Conservation (phyloP, 1,140 invertebrate genomes). For the Oryctes rhinoceros region DNA sequence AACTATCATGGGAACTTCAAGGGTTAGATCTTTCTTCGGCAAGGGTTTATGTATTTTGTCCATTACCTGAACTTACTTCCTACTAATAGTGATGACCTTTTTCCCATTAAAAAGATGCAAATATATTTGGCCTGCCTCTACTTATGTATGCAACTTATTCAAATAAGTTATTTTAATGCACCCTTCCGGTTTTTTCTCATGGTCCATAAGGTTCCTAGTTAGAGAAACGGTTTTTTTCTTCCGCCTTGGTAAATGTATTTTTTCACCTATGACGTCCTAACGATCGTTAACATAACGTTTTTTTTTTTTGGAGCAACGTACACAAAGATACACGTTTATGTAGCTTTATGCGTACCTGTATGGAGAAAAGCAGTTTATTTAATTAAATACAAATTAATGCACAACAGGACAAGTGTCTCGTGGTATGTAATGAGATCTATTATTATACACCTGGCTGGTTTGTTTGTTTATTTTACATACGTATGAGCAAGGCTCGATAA, state of each 20-base stretch:
- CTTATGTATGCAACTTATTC: slow-evolving; percentile 56
- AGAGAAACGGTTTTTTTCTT: slow-evolving; percentile 33
- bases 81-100: slow-evolving; percentile 56
- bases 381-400: slow-evolving; percentile 37
- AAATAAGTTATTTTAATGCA: slow-evolving; percentile 54
- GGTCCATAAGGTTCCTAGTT: slow-evolving; percentile 43
- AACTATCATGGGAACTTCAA: slow-evolving; percentile 39
- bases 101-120: slow-evolving; percentile 54
- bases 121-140: slow-evolving; percentile 52
- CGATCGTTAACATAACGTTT: slow-evolving; percentile 16
- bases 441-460: slow-evolving; percentile 17
- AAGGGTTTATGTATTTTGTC: slow-evolving; percentile 43
- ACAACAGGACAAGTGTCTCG: slow-evolving; percentile 24
- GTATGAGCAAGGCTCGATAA: not conserved
- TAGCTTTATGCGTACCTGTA: not conserved
- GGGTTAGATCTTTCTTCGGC: slow-evolving; percentile 39
- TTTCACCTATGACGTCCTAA: slow-evolving; percentile 22
- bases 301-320: slow-evolving; percentile 13
- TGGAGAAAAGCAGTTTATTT: not conserved
- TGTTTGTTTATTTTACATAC: slow-evolving; percentile 8
- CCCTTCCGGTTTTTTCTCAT: slow-evolving; percentile 56
- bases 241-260: not conserved
- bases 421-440: not conserved
- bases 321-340: not conserved
- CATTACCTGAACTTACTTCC: slow-evolving; percentile 52